phyloP scores from a whole-genome alignment of 2,113 vertebrate species.

The Gadus macrocephalus region DNA sequence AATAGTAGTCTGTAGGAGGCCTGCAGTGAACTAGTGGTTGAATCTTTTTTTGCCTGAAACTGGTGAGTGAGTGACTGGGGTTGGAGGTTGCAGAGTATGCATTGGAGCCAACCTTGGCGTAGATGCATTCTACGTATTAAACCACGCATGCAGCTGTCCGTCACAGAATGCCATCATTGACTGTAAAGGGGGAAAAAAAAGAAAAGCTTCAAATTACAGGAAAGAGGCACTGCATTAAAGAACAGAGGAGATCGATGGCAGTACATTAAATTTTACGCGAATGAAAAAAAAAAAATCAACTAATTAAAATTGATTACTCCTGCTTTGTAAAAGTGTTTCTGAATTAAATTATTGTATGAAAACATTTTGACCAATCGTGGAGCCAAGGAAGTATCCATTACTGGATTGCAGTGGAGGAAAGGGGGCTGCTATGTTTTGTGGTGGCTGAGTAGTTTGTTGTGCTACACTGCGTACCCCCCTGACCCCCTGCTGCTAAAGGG shows the following conservation, averaged over 20 bases:
- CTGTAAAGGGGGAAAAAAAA: slow-evolving; percentile 56
- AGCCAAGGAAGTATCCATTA: slow-evolving; percentile 83
- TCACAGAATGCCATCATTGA: slow-evolving; percentile 76
- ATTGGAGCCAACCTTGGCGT: slow-evolving; percentile 4
- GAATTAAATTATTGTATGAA: slow-evolving; percentile 86
- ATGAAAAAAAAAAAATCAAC: slow-evolving; percentile 79
- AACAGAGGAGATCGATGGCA: slow-evolving; percentile 81
- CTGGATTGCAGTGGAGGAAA: slow-evolving; percentile 75
- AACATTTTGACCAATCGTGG: slow-evolving; percentile 83
- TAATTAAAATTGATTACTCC: slow-evolving; percentile 85
- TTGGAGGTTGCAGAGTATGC: background rate
- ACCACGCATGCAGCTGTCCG: slow-evolving; percentile 52
- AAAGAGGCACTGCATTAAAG: slow-evolving; percentile 81
- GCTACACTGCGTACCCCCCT: slow-evolving; percentile 41
- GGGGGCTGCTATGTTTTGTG: slow-evolving; percentile 72
- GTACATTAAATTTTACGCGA: slow-evolving; percentile 82
- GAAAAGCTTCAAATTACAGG: slow-evolving; percentile 78
- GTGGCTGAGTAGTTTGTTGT: slow-evolving; percentile 73
- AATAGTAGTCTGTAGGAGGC: no score
- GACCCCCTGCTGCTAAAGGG: slow-evolving; percentile 57
- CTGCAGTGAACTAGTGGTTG: background rate
- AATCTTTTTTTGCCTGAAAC: background rate
- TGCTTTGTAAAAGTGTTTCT: slow-evolving; percentile 85
- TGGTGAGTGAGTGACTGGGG: background rate
- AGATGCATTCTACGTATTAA: slow-evolving; percentile 24